Evolutionary conservation across 2,113 vertebrate species (phyloP), one percentile per base, ranked within the genome.

Genomic region (Lichenostomus cassidix): DNA sequence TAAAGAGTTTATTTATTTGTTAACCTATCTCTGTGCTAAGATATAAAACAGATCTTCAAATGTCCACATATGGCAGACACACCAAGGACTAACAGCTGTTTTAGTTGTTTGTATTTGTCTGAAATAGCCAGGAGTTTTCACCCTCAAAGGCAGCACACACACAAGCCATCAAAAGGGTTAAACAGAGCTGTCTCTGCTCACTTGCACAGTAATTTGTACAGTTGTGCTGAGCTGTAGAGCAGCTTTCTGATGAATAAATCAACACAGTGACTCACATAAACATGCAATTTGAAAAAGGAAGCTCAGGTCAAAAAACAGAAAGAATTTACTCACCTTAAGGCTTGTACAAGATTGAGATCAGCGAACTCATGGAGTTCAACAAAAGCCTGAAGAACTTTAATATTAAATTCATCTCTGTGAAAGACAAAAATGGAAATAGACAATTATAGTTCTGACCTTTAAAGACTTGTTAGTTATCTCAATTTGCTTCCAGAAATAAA

Each of bases 351-450:
- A 97, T 99, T 99, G 96, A 99, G 98, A 97, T 99, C 99, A 22
- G 99, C 99, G 97, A 99, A 99, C 97, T 99, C 99, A 81, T 99
- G 99, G 95, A 99, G 99, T 97, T 99, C 99, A 87, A 99, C 99
- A 90, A 99, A 99, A 28, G 99, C 99, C 93, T 99, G 99, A 74
- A 99, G 98, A 96, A 99, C 99, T 97, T 98, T 99, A 97, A 99
- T 99, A 96, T 99, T 99, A 97, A 99, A 99, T 71, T 99, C 99
- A 85, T 99, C 99, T 96, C 99, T 99, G 58, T 71, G 47, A 92
- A 92, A 94, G 65, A 90, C 50, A 94, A 41, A 80, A 91, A 64
- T 11, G 4, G 27, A 67, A 84, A 83, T 0, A 69, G 60, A 58
- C 19, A 37, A 52, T 95, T 33, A 83, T 15, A 47, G 22, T 42